These are phyloP conservation scores for Tolmerus cingulatus DNA, from an alignment of 2,888 invertebrate genomes.

Conservation along the genomic window DNA sequence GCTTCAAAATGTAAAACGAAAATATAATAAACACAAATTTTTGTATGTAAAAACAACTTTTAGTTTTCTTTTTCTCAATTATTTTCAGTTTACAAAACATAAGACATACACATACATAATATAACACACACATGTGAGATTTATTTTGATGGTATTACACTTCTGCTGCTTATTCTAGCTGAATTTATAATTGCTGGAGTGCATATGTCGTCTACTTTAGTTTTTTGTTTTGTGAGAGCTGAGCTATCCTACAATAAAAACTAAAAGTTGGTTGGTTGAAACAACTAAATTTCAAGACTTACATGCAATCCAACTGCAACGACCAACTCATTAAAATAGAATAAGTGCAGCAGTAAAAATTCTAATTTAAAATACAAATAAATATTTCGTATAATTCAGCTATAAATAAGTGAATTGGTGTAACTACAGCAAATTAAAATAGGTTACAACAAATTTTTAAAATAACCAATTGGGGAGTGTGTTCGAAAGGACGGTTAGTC, in stretches of 20 bases:
- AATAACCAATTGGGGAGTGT: neutral
- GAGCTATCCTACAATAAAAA: neutral
- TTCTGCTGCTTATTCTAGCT: neutral
- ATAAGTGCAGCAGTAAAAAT: neutral
- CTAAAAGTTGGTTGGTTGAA: no score
- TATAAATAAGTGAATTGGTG: neutral
- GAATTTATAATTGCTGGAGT: neutral
- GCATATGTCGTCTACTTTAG: no score
- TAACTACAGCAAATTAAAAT: neutral
- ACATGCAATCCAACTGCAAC: neutral
- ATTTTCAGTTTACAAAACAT: neutral
- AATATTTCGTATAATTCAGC: neutral
- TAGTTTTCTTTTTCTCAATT: neutral
- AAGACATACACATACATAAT: neutral
- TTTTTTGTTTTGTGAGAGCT: no score
- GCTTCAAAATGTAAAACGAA: constrained; percentile 22
- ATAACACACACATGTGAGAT: neutral
- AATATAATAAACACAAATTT: constrained; percentile 32
- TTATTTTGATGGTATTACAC: neutral
- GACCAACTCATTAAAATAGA: no score
- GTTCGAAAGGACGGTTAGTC: neutral
- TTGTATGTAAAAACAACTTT: constrained; percentile 22
- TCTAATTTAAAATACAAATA: neutral
- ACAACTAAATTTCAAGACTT: neutral
- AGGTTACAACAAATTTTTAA: neutral